These are phyloP conservation scores for Bagarius yarrelli DNA, from an alignment of 2,113 vertebrate genomes.

Conservation along the genomic window DNA sequence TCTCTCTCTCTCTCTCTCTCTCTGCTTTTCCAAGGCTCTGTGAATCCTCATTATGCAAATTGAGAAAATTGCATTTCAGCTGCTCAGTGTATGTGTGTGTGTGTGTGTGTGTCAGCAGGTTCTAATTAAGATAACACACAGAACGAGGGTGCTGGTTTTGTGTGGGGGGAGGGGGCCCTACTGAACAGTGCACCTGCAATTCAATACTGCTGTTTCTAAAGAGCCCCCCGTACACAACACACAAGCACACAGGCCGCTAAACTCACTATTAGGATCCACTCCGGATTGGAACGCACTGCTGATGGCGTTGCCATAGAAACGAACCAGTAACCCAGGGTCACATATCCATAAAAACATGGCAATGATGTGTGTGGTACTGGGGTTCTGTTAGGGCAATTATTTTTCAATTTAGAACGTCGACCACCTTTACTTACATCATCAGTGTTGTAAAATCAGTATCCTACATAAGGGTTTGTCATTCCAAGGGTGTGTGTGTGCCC, in stretches of 20 bases:
- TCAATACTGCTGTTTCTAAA: conserved; percentile 40
- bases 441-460: not conserved
- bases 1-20: conserved; percentile 37
- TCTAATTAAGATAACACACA: conserved; percentile 51
- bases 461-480: not conserved
- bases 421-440: not conserved
- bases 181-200: conserved; percentile 51
- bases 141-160: conserved; percentile 33
- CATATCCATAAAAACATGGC: conserved; percentile 41
- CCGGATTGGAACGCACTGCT: conserved; percentile 14
- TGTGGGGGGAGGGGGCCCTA: conserved; percentile 9
- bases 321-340: conserved; percentile 39
- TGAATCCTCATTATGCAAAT: conserved; percentile 54
- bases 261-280: conserved; percentile 30
- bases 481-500: not conserved
- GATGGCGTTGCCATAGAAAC: conserved; percentile 43
- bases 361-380: too few species aligned
- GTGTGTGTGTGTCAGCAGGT: conserved; percentile 39
- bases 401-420: conserved; percentile 8
- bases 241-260: conserved; percentile 28
- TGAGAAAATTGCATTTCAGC: conserved; percentile 47
- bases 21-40: conserved; percentile 43
- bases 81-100: not conserved
- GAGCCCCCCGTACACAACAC: conserved; percentile 10
- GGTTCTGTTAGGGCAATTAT: conserved; percentile 17